Evolutionary conservation across 1,140 invertebrate genomes (phyloP).

Genomic region (Drosophila chauvacae): DNA sequence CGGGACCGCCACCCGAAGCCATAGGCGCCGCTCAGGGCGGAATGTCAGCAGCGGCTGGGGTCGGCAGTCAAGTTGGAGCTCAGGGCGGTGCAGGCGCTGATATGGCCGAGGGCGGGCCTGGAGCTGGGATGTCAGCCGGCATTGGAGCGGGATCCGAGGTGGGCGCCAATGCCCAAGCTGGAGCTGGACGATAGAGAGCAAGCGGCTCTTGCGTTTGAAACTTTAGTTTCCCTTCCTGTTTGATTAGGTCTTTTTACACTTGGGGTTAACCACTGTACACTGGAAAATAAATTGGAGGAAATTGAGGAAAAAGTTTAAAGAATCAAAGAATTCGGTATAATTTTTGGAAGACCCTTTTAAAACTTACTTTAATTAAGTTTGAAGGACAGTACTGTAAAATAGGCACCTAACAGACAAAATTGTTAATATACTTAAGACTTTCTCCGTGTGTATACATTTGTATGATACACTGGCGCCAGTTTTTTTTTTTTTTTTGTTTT

Average conservation of each 20-base stretch:
- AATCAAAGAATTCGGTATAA: neutral
- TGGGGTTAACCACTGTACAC: neutral
- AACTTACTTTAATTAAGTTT: neutral
- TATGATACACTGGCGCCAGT: slow-evolving; percentile 24
- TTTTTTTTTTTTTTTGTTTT: neutral
- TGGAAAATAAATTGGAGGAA: slow-evolving; percentile 2
- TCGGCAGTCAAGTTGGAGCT: slow-evolving; percentile 22
- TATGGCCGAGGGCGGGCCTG: slow-evolving; percentile 35
- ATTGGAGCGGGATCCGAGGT: slow-evolving; percentile 28
- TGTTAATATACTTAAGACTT: neutral
- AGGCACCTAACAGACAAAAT: no score
- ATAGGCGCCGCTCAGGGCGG: slow-evolving; percentile 46
- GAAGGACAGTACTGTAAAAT: neutral
- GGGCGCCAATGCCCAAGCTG: slow-evolving; percentile 24
- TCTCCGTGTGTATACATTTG: neutral
- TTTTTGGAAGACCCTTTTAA: neutral
- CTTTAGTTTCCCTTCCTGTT: slow-evolving; percentile 15
- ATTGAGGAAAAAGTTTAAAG: no score
- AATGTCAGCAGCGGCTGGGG: slow-evolving; percentile 20
- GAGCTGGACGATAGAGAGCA: slow-evolving; percentile 26
- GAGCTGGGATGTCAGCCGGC: slow-evolving; percentile 26
- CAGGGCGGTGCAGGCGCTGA: slow-evolving; percentile 26
- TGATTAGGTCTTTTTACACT: slow-evolving; percentile 11
- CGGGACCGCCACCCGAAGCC: slow-evolving; percentile 9
- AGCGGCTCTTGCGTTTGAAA: slow-evolving; percentile 36